phyloP scores from a whole-genome alignment of 2,888 invertebrate genomes.

The Drosophila parthenogenetica region DNA sequence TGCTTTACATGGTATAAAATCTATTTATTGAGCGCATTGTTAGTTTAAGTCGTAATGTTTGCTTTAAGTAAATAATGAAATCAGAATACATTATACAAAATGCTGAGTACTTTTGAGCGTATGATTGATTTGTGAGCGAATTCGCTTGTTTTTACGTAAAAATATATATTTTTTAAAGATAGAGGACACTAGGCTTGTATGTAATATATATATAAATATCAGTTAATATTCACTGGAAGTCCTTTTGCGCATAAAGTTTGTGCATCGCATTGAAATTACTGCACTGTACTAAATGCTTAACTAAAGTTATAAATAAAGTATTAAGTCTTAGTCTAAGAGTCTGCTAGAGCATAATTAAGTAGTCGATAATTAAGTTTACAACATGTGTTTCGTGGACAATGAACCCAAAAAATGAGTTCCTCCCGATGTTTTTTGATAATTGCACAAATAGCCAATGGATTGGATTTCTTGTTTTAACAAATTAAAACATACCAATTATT shows the following conservation, averaged over 20 bases:
- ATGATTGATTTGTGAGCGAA: conserved; percentile 29
- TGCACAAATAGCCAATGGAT: conserved; percentile 78
- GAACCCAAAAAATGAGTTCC: conserved; percentile 7
- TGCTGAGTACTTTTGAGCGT: conserved; percentile 58
- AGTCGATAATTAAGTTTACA: conserved; percentile 70
- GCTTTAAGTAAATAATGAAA: conserved; percentile 70
- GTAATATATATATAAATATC: conserved; percentile 57
- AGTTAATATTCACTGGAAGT: conserved; percentile 82
- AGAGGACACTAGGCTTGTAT: conserved; percentile 19
- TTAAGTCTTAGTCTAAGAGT: conserved; percentile 41
- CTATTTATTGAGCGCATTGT: conserved; percentile 83
- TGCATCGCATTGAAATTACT: conserved; percentile 33
- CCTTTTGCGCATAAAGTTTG: conserved; percentile 78
- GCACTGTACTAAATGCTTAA: conserved; percentile 32
- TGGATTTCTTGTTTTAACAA: conserved; percentile 56
- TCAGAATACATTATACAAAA: conserved; percentile 60
- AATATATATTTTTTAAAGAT: background rate
- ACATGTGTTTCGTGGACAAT: conserved; percentile 38
- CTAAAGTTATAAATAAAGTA: conserved; percentile 10
- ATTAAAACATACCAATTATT: conserved; percentile 60
- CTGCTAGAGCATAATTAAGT: conserved; percentile 69
- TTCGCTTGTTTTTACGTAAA: background rate
- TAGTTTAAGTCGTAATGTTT: conserved; percentile 73
- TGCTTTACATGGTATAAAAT: conserved; percentile 27
- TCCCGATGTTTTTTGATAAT: conserved; percentile 57